phyloP scores from a whole-genome alignment of 2,888 invertebrate species.

The Metopia argyrocephala region DNA sequence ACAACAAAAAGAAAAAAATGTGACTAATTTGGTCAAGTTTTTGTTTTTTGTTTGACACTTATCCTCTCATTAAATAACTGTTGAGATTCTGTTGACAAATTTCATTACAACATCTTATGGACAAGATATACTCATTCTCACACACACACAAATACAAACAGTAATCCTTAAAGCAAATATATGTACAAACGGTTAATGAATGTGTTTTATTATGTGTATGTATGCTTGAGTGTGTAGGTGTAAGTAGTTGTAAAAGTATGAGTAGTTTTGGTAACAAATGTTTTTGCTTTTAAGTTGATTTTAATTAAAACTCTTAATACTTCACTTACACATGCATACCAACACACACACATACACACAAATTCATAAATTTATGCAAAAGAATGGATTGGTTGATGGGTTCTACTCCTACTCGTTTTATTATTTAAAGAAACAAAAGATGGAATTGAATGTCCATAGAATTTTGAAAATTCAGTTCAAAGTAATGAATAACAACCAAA shows the following conservation, averaged over 20 bases:
- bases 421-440: background rate
- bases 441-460: conserved; percentile 8
- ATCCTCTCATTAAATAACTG: conserved; percentile 60
- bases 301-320: conserved; percentile 65
- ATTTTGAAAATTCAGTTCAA: conserved; percentile 61
- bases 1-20: no score
- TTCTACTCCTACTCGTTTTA: background rate
- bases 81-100: conserved; percentile 57
- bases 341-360: background rate
- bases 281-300: conserved; percentile 65
- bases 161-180: conserved; percentile 61
- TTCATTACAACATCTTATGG: conserved; percentile 62
- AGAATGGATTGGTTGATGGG: background rate
- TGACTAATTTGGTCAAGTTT: conserved; percentile 54
- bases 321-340: conserved; percentile 9
- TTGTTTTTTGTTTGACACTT: conserved; percentile 57
- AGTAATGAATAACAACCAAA: conserved; percentile 64
- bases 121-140: conserved; percentile 24
- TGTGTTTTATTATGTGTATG: background rate
- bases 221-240: background rate
- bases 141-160: background rate
- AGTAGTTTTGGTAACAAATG: conserved; percentile 54
- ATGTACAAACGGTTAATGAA: conserved; percentile 22
- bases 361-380: background rate
- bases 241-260: background rate